Percentiles rank a stretch among this genome's conserved stretches.
Conservation (phyloP, 2,888 invertebrate genomes). For the Athalia rosae region DNA sequence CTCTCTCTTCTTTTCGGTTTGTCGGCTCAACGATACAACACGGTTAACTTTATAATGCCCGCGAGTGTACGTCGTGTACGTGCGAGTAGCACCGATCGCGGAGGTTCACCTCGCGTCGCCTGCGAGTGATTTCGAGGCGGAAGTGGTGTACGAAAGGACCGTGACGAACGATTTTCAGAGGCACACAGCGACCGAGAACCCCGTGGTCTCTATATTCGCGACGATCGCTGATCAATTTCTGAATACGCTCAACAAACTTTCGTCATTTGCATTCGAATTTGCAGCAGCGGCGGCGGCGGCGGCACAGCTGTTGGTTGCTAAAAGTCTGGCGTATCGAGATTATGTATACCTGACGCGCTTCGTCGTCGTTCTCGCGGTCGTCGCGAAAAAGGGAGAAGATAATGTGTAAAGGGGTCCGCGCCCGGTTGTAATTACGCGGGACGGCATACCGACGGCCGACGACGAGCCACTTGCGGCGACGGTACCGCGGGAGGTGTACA, state of each 20-base stretch:
- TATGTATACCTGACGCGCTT: background rate
- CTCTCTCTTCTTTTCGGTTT: no score
- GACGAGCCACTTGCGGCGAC: background rate
- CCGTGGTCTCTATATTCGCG: no score
- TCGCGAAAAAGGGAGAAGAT: slow-evolving; percentile 15
- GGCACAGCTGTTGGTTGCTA: no score
- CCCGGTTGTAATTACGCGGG: slow-evolving; percentile 8
- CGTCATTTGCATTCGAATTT: no score
- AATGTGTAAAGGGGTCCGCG: background rate
- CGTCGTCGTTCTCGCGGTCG: background rate
- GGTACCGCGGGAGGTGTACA: background rate
- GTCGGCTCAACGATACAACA: slow-evolving; percentile 57
- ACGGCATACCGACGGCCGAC: slow-evolving; percentile 17
- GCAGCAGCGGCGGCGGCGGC: no score
- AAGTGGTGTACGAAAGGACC: no score
- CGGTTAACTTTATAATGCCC: slow-evolving; percentile 43
- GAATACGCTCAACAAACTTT: no score
- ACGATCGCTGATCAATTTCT: no score
- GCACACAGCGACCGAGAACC: no score
- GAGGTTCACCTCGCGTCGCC: no score
- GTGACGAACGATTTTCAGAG: no score
- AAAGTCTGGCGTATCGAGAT: background rate
- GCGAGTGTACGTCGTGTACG: background rate
- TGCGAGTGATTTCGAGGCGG: no score
- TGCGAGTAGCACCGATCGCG: background rate